phyloP scores from a whole-genome alignment of 1,140 invertebrate genomes.

The Bursaphelenchus mucronatus region DNA sequence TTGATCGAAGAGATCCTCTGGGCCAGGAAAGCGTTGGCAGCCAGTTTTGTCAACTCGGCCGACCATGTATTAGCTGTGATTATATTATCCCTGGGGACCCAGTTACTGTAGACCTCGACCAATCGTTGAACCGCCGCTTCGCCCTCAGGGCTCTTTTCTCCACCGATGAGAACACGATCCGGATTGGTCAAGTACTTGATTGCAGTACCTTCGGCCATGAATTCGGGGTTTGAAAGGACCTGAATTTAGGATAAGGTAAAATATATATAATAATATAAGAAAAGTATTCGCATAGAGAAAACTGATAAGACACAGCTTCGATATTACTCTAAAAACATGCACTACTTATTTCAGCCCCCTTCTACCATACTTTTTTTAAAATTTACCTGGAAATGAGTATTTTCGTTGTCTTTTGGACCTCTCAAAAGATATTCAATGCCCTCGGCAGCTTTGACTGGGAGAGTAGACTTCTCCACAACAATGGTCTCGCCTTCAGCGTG shows the following conservation, averaged over 20 bases:
- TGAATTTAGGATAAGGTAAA: conserved; percentile 65
- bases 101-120: conserved; percentile 84
- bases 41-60: conserved; percentile 94
- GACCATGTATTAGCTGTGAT: conserved; percentile 98
- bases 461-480: conserved; percentile 98
- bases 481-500: conserved; percentile 85
- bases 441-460: conserved; percentile 93
- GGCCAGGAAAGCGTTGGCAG: conserved; percentile 94
- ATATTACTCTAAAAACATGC: too few relatives aligned
- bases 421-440: conserved; percentile 88
- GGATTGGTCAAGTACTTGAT: conserved; percentile 85
- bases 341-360: too few relatives aligned
- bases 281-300: too few relatives aligned
- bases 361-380: too few relatives aligned
- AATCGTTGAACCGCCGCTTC: conserved; percentile 77
- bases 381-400: conserved; percentile 69
- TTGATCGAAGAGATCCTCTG: conserved; percentile 98
- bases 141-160: conserved; percentile 81
- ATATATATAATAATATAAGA: too few relatives aligned
- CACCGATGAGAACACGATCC: conserved; percentile 92
- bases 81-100: conserved; percentile 87
- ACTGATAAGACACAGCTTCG: too few relatives aligned
- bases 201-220: conserved; percentile 96
- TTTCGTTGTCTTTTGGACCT: conserved; percentile 41
- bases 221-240: conserved; percentile 97